Evolutionary conservation across 2,113 vertebrate genomes (phyloP).

Genomic region (Pampusana beccarii): DNA sequence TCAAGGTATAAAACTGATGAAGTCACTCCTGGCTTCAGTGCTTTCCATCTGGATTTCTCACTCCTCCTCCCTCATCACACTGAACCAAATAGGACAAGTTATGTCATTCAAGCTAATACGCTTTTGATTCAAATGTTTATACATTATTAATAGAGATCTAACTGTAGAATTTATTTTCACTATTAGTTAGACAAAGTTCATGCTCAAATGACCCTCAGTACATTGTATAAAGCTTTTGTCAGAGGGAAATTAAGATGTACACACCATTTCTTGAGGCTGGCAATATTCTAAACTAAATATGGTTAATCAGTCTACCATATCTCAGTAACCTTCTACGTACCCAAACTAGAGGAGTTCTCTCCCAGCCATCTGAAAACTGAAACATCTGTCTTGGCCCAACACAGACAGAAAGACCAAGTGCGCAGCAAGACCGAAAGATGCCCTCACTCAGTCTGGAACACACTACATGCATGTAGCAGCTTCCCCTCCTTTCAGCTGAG

Average conservation of each 20-base stretch:
- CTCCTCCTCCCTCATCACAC: not conserved
- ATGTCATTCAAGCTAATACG: not conserved
- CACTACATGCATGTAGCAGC: accelerated
- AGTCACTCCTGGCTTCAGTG: not conserved
- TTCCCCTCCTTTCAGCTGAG: not conserved
- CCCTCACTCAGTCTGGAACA: not conserved
- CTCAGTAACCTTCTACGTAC: not conserved
- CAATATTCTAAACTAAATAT: not conserved
- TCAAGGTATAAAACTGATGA: not conserved
- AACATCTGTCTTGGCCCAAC: not conserved
- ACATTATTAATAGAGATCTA: constrained; percentile 12
- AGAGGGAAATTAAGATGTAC: not conserved
- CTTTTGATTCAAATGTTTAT: not conserved
- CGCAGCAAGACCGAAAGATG: not conserved
- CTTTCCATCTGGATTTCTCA: not conserved
- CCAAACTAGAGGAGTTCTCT: not conserved
- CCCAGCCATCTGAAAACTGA: not conserved
- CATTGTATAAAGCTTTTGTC: not conserved
- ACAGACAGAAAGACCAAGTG: not conserved
- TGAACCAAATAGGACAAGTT: not conserved
- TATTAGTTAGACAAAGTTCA: not conserved
- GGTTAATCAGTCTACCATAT: not conserved
- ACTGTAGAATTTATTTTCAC: constrained; percentile 18
- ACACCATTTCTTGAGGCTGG: not conserved
- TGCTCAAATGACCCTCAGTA: not conserved